phyloP scores from a whole-genome alignment of 2,113 vertebrate genomes.

The Toxotes jaculatrix region DNA sequence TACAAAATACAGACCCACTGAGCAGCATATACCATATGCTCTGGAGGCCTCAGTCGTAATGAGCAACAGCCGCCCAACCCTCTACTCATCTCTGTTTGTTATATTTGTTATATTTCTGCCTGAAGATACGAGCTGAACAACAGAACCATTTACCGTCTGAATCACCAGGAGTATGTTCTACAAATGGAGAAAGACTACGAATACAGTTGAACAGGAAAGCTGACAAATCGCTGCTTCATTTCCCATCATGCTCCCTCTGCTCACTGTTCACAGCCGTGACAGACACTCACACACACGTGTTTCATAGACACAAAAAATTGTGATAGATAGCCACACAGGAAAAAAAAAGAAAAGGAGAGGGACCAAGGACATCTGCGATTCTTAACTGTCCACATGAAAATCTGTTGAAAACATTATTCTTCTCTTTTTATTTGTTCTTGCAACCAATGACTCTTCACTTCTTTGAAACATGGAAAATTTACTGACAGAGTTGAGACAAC shows the following conservation, averaged over 20 bases:
- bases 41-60: conserved; percentile 46
- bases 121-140: neutral
- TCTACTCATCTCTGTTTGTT: conserved; percentile 22
- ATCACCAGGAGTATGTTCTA: conserved; percentile 4
- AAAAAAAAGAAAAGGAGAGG: neutral
- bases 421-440: conserved; percentile 47
- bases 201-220: conserved; percentile 26
- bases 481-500: conserved; percentile 7
- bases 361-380: conserved; percentile 45
- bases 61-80: conserved; percentile 54
- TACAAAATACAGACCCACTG: conserved; percentile 36
- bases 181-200: neutral
- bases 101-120: conserved; percentile 23
- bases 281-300: neutral
- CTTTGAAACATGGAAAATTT: conserved; percentile 47
- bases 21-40: conserved; percentile 46
- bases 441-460: conserved; percentile 19
- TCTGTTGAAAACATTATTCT: conserved; percentile 64
- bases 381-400: conserved; percentile 53
- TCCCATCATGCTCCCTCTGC: conserved; percentile 31
- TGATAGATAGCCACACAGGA: conserved; percentile 20
- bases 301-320: conserved; percentile 30
- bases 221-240: conserved; percentile 45
- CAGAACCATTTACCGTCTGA: conserved; percentile 6
- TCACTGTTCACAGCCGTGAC: conserved; percentile 26